Conservation (phyloP, 2,797 vertebrate species). For the Synanceia verrucosa region DNA sequence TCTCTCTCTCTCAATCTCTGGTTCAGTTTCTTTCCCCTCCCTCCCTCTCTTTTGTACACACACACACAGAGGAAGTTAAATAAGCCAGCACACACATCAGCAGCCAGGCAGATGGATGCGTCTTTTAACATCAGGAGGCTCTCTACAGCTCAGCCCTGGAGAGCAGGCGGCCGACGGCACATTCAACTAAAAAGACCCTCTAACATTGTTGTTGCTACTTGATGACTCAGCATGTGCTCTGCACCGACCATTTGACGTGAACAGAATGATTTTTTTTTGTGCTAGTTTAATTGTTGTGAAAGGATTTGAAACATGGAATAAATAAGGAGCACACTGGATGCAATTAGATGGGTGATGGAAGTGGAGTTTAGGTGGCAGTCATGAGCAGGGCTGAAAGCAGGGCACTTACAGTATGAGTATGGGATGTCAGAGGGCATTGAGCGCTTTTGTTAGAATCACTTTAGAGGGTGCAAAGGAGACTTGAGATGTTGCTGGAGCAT, state of each 20-base stretch:
- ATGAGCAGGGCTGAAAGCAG: slow-evolving; percentile 18
- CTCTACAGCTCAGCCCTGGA: slow-evolving; percentile 10
- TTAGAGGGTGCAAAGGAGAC: slow-evolving; percentile 9
- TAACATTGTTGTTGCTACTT: neutral
- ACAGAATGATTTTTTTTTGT: slow-evolving; percentile 14
- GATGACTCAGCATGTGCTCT: neutral
- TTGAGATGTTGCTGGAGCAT: slow-evolving; percentile 5
- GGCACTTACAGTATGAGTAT: slow-evolving; percentile 19
- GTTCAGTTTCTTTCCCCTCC: neutral
- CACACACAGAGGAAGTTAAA: slow-evolving; percentile 1
- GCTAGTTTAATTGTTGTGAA: neutral
- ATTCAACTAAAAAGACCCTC: slow-evolving; percentile 8
- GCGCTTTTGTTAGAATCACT: slow-evolving; percentile 17
- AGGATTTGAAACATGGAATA: neutral
- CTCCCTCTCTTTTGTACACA: neutral
- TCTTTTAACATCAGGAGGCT: slow-evolving; percentile 31
- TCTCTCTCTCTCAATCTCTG: neutral
- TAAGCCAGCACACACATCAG: slow-evolving; percentile 8
- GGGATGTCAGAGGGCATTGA: slow-evolving; percentile 17
- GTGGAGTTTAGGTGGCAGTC: neutral
- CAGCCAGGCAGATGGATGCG: slow-evolving; percentile 21
- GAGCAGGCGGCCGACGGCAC: slow-evolving; percentile 11
- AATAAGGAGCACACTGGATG: slow-evolving; percentile 1
- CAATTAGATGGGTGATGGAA: slow-evolving; percentile 22
- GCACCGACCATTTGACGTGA: neutral